Percentiles rank a stretch among this genome's conserved stretches.
Evolutionary conservation across 2,888 invertebrate species (phyloP).

Genomic region (Saturnia pavonia): DNA sequence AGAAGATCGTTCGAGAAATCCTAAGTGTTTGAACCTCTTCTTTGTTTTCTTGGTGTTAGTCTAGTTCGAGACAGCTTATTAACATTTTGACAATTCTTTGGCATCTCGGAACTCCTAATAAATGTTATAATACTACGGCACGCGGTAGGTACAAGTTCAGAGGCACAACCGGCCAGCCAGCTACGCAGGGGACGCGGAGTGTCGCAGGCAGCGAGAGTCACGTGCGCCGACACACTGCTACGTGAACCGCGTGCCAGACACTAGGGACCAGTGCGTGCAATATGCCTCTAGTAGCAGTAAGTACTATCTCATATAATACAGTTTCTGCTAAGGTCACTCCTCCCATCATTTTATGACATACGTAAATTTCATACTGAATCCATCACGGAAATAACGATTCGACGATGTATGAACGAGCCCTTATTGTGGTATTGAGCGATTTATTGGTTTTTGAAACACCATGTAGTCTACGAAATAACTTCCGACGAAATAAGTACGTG

Average conservation of each 20-base stretch:
- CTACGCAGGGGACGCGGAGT: slow-evolving; percentile 64
- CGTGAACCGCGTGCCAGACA: slow-evolving; percentile 48
- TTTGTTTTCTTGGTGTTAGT: no score
- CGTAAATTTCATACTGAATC: not conserved
- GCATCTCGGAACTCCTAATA: not conserved
- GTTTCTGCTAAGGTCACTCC: not conserved
- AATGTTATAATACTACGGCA: not conserved
- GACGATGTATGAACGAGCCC: no score
- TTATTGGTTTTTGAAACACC: no score
- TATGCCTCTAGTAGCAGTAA: slow-evolving; percentile 86
- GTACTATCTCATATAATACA: slow-evolving; percentile 41
- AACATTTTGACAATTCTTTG: no score
- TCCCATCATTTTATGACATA: no score
- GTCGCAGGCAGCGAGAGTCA: slow-evolving; percentile 33
- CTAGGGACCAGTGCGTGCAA: slow-evolving; percentile 57
- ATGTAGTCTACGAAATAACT: no score
- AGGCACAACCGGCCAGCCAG: slow-evolving; percentile 67
- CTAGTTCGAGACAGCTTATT: no score
- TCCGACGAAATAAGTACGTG: no score
- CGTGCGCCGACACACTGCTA: slow-evolving; percentile 42
- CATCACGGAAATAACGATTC: no score
- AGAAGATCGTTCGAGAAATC: no score
- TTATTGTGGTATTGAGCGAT: no score
- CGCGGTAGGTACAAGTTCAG: slow-evolving; percentile 54
- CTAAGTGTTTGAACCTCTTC: no score